These are phyloP conservation scores for Acleris sparsana DNA, from an alignment of 2,888 invertebrate species.

Conservation along the genomic window DNA sequence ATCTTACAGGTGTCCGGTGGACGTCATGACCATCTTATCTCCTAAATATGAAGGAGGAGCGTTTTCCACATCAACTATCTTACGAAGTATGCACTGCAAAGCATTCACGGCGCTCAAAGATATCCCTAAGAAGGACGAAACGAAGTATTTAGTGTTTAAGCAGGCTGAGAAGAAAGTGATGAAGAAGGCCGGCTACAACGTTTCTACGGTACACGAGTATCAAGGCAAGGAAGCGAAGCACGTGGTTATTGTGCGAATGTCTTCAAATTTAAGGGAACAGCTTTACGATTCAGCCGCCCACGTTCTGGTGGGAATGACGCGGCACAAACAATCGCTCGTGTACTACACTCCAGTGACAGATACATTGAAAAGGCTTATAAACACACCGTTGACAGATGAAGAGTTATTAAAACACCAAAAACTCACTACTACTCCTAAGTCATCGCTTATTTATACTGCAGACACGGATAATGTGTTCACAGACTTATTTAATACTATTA, in stretches of 20 bases:
- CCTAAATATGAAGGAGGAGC: conserved; percentile 19
- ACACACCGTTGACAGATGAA: neutral
- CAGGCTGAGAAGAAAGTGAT: conserved; percentile 30
- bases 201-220: conserved; percentile 32
- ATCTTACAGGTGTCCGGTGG: conserved; percentile 35
- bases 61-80: conserved; percentile 20
- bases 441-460: neutral
- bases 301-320: conserved; percentile 24
- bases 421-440: neutral
- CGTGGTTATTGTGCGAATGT: conserved; percentile 31
- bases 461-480: too few species aligned
- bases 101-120: conserved; percentile 11
- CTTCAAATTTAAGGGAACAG: conserved; percentile 7
- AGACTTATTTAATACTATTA: too few species aligned
- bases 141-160: conserved; percentile 32
- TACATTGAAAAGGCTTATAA: conserved; percentile 15
- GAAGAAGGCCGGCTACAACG: conserved; percentile 23
- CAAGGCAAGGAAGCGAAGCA: conserved; percentile 27
- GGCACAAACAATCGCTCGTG: conserved; percentile 17
- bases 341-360: conserved; percentile 32
- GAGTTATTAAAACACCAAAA: conserved; percentile 11
- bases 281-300: conserved; percentile 28
- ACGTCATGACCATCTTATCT: conserved; percentile 22
- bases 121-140: conserved; percentile 9
- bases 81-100: conserved; percentile 24